Evolutionary conservation across 2,888 invertebrate species (phyloP), one percentile per base, ranked within the genome.

Genomic region (Drosophila hamatofila): DNA sequence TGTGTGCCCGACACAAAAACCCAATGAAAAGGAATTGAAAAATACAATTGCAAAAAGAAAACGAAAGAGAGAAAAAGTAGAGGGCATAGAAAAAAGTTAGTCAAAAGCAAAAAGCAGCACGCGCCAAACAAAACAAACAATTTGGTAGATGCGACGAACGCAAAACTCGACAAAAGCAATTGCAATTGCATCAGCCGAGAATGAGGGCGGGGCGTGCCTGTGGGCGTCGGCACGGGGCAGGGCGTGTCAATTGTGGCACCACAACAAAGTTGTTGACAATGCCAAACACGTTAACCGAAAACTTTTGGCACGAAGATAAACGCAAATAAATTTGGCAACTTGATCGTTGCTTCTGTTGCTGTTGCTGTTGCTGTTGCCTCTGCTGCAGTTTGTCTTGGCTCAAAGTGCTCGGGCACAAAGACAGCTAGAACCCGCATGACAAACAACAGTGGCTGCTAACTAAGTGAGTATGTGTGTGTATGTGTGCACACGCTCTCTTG

Each of bases 211-310:
- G 9, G 18, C 1, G 18, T 7, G 3, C 16, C 30, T 7, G 48
- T 11, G 42, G 7, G 48, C 7, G 6, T n/a, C 7, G 21, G 39
- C 21, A 8, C 12, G 9, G 33, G 33, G 11, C 14, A 21, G 23
- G 64, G 67, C 61, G 68, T 69, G 80, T 70, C 67, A 55, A 64
- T 76, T 81, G 78, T 75, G 64, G 72, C 72, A 86, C 84, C 84
- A 82, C 84, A 84, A 87, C 84, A 87, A 87, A 84, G 87, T 84
- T 84, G 87, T 84, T 84, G 84, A 84, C 84, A 84, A 84, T 84
- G 80, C 87, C 84, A 84, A 84, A 87, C 84, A 84, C 84, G 84
- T 84, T 84, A 84, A 83, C 87, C 87, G 58, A 87, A 81, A 84
- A 78, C 78, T 78, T 84, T 87, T 84, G 82, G 74, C 83, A 80